Evolutionary conservation across 2,797 vertebrate species (phyloP).

Genomic region (Pelochelys cantorii): DNA sequence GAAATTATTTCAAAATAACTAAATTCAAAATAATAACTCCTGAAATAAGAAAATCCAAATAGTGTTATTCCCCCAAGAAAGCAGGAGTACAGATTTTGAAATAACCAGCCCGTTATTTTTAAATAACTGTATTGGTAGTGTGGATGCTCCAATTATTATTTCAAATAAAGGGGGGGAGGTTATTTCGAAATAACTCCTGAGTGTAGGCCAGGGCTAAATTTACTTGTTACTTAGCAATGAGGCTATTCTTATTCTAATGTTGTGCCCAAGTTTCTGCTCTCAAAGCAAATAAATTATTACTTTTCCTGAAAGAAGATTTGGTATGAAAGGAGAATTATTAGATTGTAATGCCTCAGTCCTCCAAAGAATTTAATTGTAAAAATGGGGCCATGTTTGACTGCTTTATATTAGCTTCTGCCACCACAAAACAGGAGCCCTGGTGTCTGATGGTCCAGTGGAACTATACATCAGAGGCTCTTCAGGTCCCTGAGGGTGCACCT

Average conservation of each 20-base stretch:
- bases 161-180: no score
- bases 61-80: no score
- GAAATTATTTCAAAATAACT: no score
- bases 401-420: not conserved
- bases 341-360: not conserved
- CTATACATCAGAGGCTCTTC: not conserved
- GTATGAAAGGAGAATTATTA: not conserved
- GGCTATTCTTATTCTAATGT: not conserved
- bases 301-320: not conserved
- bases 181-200: no score
- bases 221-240: conserved; percentile 19
- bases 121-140: no score
- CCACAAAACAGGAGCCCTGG: not conserved
- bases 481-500: no score
- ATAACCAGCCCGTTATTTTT: no score
- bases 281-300: not conserved
- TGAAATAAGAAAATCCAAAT: no score
- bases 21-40: no score
- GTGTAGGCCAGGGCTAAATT: not conserved
- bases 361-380: not conserved
- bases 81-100: no score
- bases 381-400: not conserved
- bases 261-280: not conserved
- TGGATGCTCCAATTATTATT: no score
- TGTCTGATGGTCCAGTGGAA: not conserved